Evolutionary conservation across 2,888 invertebrate genomes (phyloP), one percentile per base, ranked within the genome.

Genomic region (Leucoma salicis): DNA sequence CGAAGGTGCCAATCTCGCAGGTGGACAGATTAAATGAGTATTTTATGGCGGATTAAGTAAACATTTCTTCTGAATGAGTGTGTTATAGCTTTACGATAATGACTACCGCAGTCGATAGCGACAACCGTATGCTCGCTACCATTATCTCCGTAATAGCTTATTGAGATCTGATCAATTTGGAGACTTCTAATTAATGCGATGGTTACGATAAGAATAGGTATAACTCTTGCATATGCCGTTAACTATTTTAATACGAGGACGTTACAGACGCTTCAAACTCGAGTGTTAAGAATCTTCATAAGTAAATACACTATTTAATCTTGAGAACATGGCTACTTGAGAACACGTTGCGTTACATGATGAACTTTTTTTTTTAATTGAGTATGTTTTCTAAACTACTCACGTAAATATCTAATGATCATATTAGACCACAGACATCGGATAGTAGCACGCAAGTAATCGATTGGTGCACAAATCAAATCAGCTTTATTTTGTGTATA

Each of bases 41-140:
- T 69, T 80, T 81, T 74, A 81, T 75, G 72, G 75, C 59, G 48
- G 63, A 66, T 74, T 66, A 65, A 61, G 59, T 65, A 54, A 61
- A 73, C 50, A 49, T 56, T 56, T 48, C 47, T 43, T 43, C 39
- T 47, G 41, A 59, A 68, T 60, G 58, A 49, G 47, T 59, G 59
- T 63, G 71, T 69, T 60, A 67, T 57, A 51, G 36, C 39, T 42
- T 21, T 16, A 21, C 13, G 14, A 15, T 25, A 16, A 8, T 33
- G 24, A 31, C 37, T 35, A 34, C 38, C 11, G 16, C 24, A 29
- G 24, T 38, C 8, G 38, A 27, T 34, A 29, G 28, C 27, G 27
- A 11, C 3, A n/a, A 27, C 11, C 38, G n/a, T 34, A 31, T 37
- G 13, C 5, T 31, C 31, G n/a, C 14, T 29, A 15, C 8, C 31